Evolutionary conservation across 2,888 invertebrate genomes (phyloP).

Genomic region (Pollenia amentaria): DNA sequence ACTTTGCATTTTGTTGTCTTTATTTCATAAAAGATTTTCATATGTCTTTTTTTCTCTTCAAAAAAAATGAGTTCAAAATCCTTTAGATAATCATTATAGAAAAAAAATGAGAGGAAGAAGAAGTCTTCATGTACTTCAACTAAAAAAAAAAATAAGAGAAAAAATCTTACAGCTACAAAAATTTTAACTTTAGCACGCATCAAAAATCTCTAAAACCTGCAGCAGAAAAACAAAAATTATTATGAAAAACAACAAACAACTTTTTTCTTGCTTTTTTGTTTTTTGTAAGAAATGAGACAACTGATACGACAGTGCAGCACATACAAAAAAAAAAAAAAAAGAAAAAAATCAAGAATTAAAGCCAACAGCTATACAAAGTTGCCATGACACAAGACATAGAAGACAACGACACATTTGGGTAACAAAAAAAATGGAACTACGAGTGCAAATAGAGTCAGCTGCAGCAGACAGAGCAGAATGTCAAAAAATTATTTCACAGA

Average conservation of each 20-base stretch:
- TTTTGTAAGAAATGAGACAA: slow-evolving; percentile 57
- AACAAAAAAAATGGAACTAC: slow-evolving; percentile 9
- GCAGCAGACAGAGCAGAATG: slow-evolving; percentile 39
- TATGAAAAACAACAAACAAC: slow-evolving; percentile 41
- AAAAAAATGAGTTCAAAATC: slow-evolving; percentile 69
- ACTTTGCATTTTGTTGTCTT: slow-evolving; percentile 7
- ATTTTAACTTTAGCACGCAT: slow-evolving; percentile 67
- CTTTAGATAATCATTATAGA: slow-evolving; percentile 63
- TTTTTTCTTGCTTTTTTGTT: slow-evolving; percentile 4
- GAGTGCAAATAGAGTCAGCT: slow-evolving; percentile 32
- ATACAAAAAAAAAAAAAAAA: background rate
- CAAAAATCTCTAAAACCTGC: slow-evolving; percentile 49
- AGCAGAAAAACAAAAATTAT: slow-evolving; percentile 44
- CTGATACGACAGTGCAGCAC: slow-evolving; percentile 28
- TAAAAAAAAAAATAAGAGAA: slow-evolving; percentile 19
- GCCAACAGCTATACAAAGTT: slow-evolving; percentile 62
- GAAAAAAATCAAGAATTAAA: slow-evolving; percentile 22
- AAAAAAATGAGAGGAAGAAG: slow-evolving; percentile 3
- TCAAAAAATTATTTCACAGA: slow-evolving; percentile 21
- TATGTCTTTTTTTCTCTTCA: slow-evolving; percentile 2
- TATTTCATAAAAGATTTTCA: slow-evolving; percentile 28
- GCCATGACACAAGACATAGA: slow-evolving; percentile 58
- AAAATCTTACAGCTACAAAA: slow-evolving; percentile 44
- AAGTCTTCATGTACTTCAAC: slow-evolving; percentile 45
- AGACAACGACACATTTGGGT: slow-evolving; percentile 47